phyloP scores from a whole-genome alignment of 2,888 invertebrate genomes.

The Cancer borealis region DNA sequence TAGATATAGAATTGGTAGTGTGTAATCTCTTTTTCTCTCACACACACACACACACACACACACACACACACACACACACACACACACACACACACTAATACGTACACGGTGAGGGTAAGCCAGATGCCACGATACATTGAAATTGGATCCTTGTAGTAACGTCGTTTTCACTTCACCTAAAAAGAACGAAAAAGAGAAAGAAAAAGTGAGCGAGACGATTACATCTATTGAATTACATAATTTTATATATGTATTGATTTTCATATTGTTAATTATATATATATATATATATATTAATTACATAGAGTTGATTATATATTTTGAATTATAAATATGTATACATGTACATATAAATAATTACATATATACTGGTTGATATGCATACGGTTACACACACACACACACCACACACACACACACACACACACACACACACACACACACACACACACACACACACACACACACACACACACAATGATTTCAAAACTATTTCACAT shows the following conservation, averaged over 20 bases:
- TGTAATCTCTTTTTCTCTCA: no score
- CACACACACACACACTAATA: not conserved
- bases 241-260: not conserved
- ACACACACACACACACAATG: no score
- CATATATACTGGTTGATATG: not conserved
- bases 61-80: not conserved
- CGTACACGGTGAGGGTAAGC: conserved; percentile 46
- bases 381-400: not conserved
- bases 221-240: not conserved
- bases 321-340: not conserved
- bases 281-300: not conserved
- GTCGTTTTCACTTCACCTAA: conserved; percentile 79
- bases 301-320: not conserved
- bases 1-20: no score
- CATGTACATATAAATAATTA: not conserved
- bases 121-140: conserved; percentile 95
- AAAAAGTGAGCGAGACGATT: not conserved
- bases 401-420: not conserved
- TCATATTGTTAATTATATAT: not conserved
- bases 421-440: conserved; percentile 32
- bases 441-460: not conserved
- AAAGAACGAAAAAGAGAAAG: not conserved
- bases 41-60: no score
- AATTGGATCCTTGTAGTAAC: conserved; percentile 88
- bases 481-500: no score